Evolutionary conservation across 2,113 vertebrate genomes (phyloP).

Genomic region (Epinephelus cyanopodus): DNA sequence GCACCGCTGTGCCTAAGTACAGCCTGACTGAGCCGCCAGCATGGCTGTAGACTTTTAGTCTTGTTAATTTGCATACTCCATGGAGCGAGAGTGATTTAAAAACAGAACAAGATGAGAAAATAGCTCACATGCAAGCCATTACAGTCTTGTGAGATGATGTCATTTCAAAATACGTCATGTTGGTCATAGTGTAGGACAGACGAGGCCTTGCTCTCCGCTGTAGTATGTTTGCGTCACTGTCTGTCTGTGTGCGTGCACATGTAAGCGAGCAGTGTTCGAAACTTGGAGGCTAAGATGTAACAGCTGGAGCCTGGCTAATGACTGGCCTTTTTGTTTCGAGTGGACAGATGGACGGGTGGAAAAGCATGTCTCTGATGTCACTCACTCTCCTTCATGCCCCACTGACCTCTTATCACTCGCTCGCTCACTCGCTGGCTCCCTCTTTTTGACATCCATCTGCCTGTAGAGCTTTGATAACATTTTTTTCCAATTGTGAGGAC

Average conservation of each 20-base stretch:
- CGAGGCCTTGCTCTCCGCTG: slow-evolving; percentile 1
- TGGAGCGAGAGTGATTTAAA: background rate
- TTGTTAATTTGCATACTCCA: slow-evolving; percentile 7
- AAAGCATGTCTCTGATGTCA: slow-evolving; percentile 68
- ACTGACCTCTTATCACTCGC: slow-evolving; percentile 60
- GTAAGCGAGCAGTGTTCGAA: slow-evolving; percentile 36
- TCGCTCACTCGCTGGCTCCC: background rate
- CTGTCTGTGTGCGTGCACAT: background rate
- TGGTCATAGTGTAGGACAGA: background rate
- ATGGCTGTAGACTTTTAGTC: background rate
- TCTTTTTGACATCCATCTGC: slow-evolving; percentile 46
- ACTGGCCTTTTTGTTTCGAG: slow-evolving; percentile 65
- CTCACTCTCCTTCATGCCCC: slow-evolving; percentile 72
- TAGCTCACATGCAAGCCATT: background rate
- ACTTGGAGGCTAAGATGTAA: slow-evolving; percentile 50
- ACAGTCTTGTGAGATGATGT: slow-evolving; percentile 20
- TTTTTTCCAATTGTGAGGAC: slow-evolving; percentile 15
- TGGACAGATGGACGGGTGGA: slow-evolving; percentile 77
- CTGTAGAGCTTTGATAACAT: slow-evolving; percentile 35
- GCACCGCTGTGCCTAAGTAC: background rate
- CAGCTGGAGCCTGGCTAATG: slow-evolving; percentile 75
- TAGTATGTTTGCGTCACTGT: background rate
- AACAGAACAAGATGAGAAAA: background rate
- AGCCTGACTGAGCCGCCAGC: slow-evolving; percentile 7
- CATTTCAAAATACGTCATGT: slow-evolving; percentile 34